phyloP scores from a whole-genome alignment of 2,797 vertebrate genomes.

The Melanotaenia pygmaea region DNA sequence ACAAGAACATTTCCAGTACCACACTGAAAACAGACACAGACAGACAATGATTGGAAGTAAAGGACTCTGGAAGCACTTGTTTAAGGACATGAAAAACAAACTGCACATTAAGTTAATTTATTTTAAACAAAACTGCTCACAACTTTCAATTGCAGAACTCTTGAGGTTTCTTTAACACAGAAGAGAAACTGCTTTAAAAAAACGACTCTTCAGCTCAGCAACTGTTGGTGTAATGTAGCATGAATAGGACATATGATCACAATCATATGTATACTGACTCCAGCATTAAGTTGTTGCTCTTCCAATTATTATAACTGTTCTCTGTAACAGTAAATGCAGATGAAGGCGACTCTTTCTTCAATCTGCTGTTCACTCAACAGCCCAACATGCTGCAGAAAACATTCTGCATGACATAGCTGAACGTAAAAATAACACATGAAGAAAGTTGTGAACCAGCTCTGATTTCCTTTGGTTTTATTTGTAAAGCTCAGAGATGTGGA shows the following conservation, averaged over 20 bases:
- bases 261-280: conserved; percentile 63
- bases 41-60: conserved; percentile 37
- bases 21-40: conserved; percentile 33
- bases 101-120: background rate
- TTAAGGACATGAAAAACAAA: conserved; percentile 8
- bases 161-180: conserved; percentile 31
- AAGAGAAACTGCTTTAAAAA: conserved; percentile 54
- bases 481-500: too few relatives aligned
- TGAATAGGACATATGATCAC: conserved; percentile 72
- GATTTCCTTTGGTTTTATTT: too few relatives aligned
- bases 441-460: too few relatives aligned
- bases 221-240: conserved; percentile 76
- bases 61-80: conserved; percentile 11
- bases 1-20: conserved; percentile 42
- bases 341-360: conserved; percentile 39
- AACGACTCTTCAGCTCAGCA: conserved; percentile 51
- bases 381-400: conserved; percentile 4
- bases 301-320: conserved; percentile 45
- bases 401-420: background rate
- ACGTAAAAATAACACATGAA: too few relatives aligned
- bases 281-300: conserved; percentile 43
- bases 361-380: conserved; percentile 15
- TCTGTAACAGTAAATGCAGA: conserved; percentile 38
- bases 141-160: conserved; percentile 27
- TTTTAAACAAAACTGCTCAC: conserved; percentile 29